Percentiles rank a stretch among this genome's conserved stretches.
Evolutionary conservation across 2,888 invertebrate genomes (phyloP).

Genomic region (Apamea epomidion): DNA sequence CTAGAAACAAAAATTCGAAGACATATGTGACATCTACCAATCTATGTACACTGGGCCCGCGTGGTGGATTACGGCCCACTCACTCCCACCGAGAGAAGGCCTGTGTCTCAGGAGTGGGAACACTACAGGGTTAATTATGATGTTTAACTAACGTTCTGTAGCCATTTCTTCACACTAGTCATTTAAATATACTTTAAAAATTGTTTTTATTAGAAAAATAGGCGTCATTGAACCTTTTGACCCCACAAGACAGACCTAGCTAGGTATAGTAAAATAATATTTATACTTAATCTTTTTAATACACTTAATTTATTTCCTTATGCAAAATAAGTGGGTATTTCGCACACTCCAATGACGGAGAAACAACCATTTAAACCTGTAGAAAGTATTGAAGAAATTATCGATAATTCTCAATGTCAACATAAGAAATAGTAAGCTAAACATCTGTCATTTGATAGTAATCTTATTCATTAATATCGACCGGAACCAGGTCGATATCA

Average conservation of each 20-base stretch:
- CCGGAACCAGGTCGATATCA: conserved; percentile 76
- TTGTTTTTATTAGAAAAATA: too few relatives aligned
- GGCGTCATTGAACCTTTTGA: background rate
- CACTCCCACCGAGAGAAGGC: too few relatives aligned
- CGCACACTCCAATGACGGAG: background rate
- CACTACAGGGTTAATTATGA: too few relatives aligned
- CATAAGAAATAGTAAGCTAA: conserved; percentile 43
- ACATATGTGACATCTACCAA: background rate
- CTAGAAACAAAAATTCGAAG: background rate
- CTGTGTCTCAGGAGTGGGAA: too few relatives aligned
- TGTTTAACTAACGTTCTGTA: too few relatives aligned
- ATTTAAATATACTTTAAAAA: too few relatives aligned
- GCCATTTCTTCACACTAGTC: too few relatives aligned
- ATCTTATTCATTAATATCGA: conserved; percentile 57
- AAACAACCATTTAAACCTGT: background rate
- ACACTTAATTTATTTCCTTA: background rate
- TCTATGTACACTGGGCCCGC: too few relatives aligned
- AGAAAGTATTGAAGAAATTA: conserved; percentile 59
- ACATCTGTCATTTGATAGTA: conserved; percentile 52
- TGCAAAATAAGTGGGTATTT: background rate
- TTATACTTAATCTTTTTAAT: background rate
- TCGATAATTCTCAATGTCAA: conserved; percentile 57
- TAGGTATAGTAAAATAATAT: conserved; percentile 6
- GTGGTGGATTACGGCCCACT: too few relatives aligned
- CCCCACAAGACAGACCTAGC: background rate